A percentile compares a stretch with the other conserved stretches of the same genome.
Conservation (phyloP, 2,888 invertebrate species). For the Latrodectus elegans region DNA sequence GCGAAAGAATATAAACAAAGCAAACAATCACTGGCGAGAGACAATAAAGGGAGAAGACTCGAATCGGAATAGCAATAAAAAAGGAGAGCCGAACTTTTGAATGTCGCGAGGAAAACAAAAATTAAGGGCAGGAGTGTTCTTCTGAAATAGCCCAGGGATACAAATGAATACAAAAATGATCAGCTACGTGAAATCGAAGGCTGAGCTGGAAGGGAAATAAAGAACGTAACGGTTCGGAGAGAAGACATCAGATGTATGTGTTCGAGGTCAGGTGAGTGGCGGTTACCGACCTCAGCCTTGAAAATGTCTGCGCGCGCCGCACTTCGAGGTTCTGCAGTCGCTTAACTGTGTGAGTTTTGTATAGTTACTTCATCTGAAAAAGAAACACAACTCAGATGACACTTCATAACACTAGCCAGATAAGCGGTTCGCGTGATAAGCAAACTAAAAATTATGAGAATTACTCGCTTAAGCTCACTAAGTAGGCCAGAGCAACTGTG, state of each 20-base stretch:
- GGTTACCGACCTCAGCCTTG: constrained; percentile 66
- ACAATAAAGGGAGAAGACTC: too few relatives aligned
- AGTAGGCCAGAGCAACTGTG: too few relatives aligned
- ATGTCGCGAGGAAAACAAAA: constrained; percentile 19
- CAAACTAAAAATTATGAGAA: too few relatives aligned
- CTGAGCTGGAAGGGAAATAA: not conserved
- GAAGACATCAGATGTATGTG: constrained; percentile 33
- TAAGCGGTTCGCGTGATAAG: too few relatives aligned
- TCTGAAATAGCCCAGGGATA: constrained; percentile 1
- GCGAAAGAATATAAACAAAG: not conserved
- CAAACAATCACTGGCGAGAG: not conserved
- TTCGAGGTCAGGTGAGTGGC: constrained; percentile 66
- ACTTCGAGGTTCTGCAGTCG: not conserved
- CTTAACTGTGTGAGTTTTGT: not conserved
- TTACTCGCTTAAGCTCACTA: too few relatives aligned
- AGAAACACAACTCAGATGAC: too few relatives aligned
- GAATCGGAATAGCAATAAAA: not conserved
- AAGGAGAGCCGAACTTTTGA: not conserved
- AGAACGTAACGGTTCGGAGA: constrained; percentile 49
- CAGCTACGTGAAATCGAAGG: not conserved
- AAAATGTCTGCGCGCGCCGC: constrained; percentile 25
- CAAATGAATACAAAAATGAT: not conserved
- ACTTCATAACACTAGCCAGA: too few relatives aligned
- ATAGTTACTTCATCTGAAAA: too few relatives aligned
- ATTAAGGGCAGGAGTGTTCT: constrained; percentile 60